These are phyloP conservation scores for Sebastes itinus DNA, from an alignment of 2,797 vertebrate genomes.

Conservation along the genomic window DNA sequence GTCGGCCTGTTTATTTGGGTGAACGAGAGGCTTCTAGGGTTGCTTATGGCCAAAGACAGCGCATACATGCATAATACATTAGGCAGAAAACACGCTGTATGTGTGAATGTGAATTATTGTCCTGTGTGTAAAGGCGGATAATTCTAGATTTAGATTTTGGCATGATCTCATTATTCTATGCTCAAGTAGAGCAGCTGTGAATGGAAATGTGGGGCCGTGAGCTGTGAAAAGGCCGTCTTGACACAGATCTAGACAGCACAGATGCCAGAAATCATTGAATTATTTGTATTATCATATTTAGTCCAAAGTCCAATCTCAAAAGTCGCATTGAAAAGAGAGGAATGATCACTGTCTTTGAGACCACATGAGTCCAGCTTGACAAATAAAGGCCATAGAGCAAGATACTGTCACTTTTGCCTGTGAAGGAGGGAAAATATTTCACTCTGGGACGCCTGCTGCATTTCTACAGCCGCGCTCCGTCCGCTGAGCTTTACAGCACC, in stretches of 20 bases:
- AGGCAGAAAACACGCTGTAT: slow-evolving; percentile 48
- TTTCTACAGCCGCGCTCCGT: slow-evolving; percentile 12
- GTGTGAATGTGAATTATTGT: slow-evolving; percentile 76
- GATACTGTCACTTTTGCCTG: slow-evolving; percentile 5
- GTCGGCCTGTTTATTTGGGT: slow-evolving; percentile 83
- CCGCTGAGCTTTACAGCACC: slow-evolving; percentile 38
- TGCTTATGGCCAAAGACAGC: slow-evolving; percentile 77
- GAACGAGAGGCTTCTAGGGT: slow-evolving; percentile 76
- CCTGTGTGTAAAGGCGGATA: slow-evolving; percentile 54
- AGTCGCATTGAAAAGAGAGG: not conserved
- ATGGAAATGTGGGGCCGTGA: slow-evolving; percentile 38
- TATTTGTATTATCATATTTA: not conserved
- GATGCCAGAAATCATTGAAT: slow-evolving; percentile 3
- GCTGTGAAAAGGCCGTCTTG: slow-evolving; percentile 29
- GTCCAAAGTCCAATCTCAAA: not conserved
- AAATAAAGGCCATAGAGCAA: slow-evolving; percentile 25
- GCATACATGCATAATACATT: slow-evolving; percentile 83
- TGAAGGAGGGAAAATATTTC: slow-evolving; percentile 34
- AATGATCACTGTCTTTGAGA: not conserved
- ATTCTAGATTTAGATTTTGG: slow-evolving; percentile 69
- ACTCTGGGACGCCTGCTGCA: slow-evolving; percentile 14
- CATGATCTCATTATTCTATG: slow-evolving; percentile 63
- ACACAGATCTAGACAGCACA: slow-evolving; percentile 42
- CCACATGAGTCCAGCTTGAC: not conserved
- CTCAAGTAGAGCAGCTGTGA: slow-evolving; percentile 58